Conservation (phyloP, 1,140 invertebrate species). For the Neodiprion lecontei region DNA sequence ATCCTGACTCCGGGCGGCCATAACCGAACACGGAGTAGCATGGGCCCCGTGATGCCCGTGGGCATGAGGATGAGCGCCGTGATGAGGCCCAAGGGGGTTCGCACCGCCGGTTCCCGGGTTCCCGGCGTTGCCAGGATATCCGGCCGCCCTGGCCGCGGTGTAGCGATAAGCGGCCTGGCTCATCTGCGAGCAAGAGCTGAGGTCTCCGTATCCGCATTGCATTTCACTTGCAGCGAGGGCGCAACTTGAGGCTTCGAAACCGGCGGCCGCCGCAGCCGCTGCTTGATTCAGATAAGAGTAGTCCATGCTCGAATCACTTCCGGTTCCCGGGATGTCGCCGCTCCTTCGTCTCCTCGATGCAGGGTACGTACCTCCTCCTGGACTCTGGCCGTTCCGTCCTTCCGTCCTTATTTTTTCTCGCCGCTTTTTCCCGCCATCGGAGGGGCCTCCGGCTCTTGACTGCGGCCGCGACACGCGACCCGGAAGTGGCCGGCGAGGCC, state of each 20-base stretch:
- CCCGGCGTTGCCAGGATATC: conserved; percentile 52
- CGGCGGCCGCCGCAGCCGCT: conserved; percentile 65
- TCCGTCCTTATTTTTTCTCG: not conserved
- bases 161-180: conserved; percentile 78
- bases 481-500: not conserved
- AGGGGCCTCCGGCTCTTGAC: not conserved
- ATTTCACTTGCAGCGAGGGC: conserved; percentile 71
- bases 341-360: not conserved
- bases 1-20: conserved; percentile 65
- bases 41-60: conserved; percentile 57
- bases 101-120: conserved; percentile 45
- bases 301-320: conserved; percentile 62
- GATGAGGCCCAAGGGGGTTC: conserved; percentile 43
- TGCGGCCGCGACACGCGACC: not conserved
- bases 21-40: conserved; percentile 65
- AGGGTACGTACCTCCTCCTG: not conserved
- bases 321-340: not conserved
- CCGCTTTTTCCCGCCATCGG: not conserved
- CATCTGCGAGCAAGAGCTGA: conserved; percentile 87
- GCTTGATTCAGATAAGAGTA: conserved; percentile 78
- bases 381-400: not conserved
- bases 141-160: conserved; percentile 64
- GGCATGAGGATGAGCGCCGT: conserved; percentile 57
- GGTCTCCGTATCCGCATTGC: conserved; percentile 82
- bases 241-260: conserved; percentile 72